These are phyloP conservation scores for Scaptomyza reducta DNA, from an alignment of 2,888 invertebrate genomes.

Conservation along the genomic window DNA sequence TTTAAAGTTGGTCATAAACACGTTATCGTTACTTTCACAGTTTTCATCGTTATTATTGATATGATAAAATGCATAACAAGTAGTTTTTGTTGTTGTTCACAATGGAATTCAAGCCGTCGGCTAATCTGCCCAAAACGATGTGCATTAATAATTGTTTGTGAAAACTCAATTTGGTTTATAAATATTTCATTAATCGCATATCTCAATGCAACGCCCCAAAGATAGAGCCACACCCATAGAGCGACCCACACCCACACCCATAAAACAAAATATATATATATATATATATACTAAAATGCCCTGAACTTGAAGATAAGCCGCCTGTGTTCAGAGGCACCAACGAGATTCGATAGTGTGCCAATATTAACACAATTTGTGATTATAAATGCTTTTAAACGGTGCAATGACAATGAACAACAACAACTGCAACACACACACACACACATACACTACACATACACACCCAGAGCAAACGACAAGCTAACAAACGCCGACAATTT, in stretches of 20 bases:
- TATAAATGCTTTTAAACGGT: constrained; percentile 77
- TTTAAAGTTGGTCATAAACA: constrained; percentile 15
- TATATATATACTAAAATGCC: constrained; percentile 31
- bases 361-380: constrained; percentile 80
- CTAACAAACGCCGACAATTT: constrained; percentile 73
- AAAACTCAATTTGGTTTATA: constrained; percentile 75
- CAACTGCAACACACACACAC: constrained; percentile 38
- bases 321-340: constrained; percentile 38
- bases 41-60: constrained; percentile 13
- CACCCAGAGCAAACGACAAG: constrained; percentile 36
- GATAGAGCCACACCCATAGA: constrained; percentile 40
- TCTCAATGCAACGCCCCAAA: constrained; percentile 37
- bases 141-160: constrained; percentile 66
- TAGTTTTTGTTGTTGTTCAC: constrained; percentile 13
- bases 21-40: constrained; percentile 33
- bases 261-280: constrained; percentile 4
- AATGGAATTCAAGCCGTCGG: constrained; percentile 58
- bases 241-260: constrained; percentile 36
- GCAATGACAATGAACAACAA: constrained; percentile 78
- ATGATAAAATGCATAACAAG: constrained; percentile 31
- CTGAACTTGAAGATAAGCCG: constrained; percentile 68
- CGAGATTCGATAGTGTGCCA: constrained; percentile 72
- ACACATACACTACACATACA: constrained; percentile 32
- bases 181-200: constrained; percentile 72
- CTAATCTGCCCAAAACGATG: constrained; percentile 40